phyloP scores from a whole-genome alignment of 1,140 invertebrate species.

The Oppia nitens region DNA sequence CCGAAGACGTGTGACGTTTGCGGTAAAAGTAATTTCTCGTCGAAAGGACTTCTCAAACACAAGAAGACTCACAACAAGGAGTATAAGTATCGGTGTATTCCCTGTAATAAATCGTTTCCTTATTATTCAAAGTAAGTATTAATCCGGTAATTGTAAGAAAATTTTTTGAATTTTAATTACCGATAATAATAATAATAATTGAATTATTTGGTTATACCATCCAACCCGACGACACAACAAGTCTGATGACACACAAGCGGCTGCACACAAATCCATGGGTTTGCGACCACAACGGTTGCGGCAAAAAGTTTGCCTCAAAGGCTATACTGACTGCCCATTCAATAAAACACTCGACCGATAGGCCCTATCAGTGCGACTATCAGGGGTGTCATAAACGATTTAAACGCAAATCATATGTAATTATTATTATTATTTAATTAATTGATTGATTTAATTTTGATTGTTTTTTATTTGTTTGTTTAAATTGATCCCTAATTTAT shows the following conservation, averaged over 20 bases:
- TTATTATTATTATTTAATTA: too few relatives aligned
- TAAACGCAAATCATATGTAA: too few relatives aligned
- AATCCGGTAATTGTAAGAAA: too few relatives aligned
- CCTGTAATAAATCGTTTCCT: not conserved
- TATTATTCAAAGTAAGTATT: not conserved
- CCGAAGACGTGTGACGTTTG: not conserved
- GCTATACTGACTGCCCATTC: constrained; percentile 3
- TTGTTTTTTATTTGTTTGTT: too few relatives aligned
- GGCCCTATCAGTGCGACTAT: constrained; percentile 5
- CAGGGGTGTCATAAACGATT: too few relatives aligned
- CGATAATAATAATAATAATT: too few relatives aligned
- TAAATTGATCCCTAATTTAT: too few relatives aligned
- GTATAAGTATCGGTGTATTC: not conserved
- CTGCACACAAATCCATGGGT: constrained; percentile 39
- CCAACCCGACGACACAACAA: not conserved
- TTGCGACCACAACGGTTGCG: constrained; percentile 35
- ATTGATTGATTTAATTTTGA: too few relatives aligned
- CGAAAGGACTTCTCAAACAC: not conserved
- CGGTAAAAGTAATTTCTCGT: not conserved
- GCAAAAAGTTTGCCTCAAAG: constrained; percentile 6
- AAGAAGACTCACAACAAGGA: not conserved
- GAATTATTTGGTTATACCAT: not conserved
- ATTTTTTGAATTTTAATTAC: too few relatives aligned
- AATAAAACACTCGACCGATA: constrained; percentile 3
- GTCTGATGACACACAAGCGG: not conserved